Evolutionary conservation across 2,888 invertebrate species (phyloP).

Genomic region (Leucania comma): DNA sequence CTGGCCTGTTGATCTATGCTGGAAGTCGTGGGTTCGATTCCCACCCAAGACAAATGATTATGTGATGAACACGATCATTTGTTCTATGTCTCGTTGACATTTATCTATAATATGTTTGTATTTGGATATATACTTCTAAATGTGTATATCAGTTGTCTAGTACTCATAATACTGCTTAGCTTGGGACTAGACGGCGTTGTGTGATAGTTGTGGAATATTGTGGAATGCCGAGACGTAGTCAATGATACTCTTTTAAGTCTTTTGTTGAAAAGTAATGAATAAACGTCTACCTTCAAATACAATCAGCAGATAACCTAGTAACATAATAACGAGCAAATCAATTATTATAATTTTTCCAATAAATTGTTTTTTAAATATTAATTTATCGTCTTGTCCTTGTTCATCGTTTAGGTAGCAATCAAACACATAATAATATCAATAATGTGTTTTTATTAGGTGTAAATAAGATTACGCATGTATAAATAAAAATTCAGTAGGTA

Average conservation of each 20-base stretch:
- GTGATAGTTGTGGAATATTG: too few relatives aligned
- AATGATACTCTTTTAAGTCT: background rate
- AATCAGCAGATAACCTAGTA: conserved; percentile 14
- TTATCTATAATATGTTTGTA: too few relatives aligned
- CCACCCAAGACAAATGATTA: too few relatives aligned
- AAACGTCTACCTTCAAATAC: conserved; percentile 11
- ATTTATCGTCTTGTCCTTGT: conserved; percentile 62
- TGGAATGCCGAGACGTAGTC: too few relatives aligned
- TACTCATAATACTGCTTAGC: too few relatives aligned
- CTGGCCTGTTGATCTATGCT: too few relatives aligned
- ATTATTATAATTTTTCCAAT: conserved; percentile 40
- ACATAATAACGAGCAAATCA: conserved; percentile 26
- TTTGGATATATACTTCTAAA: too few relatives aligned
- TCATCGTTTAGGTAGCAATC: conserved; percentile 60
- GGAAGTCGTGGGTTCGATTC: too few relatives aligned
- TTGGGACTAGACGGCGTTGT: too few relatives aligned
- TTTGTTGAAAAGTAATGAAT: background rate
- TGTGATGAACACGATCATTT: too few relatives aligned
- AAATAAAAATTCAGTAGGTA: conserved; percentile 9
- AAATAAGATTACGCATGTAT: conserved; percentile 30
- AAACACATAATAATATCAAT: conserved; percentile 56
- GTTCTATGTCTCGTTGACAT: too few relatives aligned
- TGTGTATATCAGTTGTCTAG: too few relatives aligned
- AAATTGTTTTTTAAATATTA: conserved; percentile 38
- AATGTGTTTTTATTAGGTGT: conserved; percentile 54